Evolutionary conservation across 35 echinoderm and acorn worm genomes (phyloP).

Genomic region (Apostichopus japonicus): DNA sequence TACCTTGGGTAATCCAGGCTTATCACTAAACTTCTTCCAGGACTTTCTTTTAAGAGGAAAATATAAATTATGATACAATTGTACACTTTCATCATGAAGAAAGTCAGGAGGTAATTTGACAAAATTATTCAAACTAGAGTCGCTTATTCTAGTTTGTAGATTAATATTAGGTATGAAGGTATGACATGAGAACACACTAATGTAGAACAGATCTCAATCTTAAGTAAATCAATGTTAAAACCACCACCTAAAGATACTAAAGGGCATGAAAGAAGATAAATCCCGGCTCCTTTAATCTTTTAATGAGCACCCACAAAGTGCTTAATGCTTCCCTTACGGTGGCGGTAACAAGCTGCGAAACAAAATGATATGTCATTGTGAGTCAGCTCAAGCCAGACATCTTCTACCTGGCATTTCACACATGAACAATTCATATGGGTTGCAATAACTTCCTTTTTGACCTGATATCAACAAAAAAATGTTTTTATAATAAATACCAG

Average conservation of each 20-base stretch:
- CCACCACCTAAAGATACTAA: background rate
- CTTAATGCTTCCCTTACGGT: background rate
- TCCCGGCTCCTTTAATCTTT: background rate
- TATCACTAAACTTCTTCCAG: background rate
- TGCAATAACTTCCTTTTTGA: no score
- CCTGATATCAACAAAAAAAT: no score
- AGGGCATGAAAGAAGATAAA: background rate
- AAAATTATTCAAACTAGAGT: background rate
- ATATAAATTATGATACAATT: background rate
- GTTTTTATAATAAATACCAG: no score
- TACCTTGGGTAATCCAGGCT: background rate
- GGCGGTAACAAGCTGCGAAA: background rate
- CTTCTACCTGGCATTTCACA: background rate
- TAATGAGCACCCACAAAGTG: conserved; percentile 35
- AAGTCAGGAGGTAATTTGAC: background rate
- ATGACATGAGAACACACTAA: background rate
- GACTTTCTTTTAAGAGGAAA: background rate
- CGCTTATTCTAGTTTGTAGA: background rate
- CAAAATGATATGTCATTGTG: background rate
- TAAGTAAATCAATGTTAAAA: background rate
- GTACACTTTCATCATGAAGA: background rate
- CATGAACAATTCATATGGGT: no score
- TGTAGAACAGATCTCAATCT: background rate
- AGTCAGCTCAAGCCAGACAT: background rate
- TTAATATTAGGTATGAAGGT: background rate